Base-by-base conservation (phyloP, 35 echinoderm and acorn worm genomes). In the Acanthaster planci region DNA sequence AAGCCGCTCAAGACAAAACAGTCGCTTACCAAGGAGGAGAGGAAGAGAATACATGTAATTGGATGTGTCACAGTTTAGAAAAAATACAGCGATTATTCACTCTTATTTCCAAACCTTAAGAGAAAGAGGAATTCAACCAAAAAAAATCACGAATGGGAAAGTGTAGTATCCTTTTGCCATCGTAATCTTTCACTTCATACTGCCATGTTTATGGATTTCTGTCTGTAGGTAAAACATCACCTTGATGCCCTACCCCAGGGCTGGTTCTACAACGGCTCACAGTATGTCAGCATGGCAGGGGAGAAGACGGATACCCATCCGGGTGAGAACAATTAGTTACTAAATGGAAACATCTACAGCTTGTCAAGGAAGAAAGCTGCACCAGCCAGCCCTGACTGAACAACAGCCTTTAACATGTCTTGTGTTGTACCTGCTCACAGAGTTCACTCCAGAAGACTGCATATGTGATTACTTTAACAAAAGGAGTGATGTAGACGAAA, bases 181-280 rank as follows among this genome's bases (percentile, higher is more conserved):
- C n/a, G n/a, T n/a, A n/a, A n/a, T n/a, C n/a, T n/a, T n/a, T 12
- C 12, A 47, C 12, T 4, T 12, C 42, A 47, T 47, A 6, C 12
- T 12, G 12, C 42, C 42, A 47, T 47, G 42, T 47, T 47, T 47
- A 12, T 47, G 42, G 4, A 47, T 47, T 83, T 76, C 47, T 34
- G 53, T 82, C 19, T 76, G 12, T 40, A 98, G 95, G 84, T 76
- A 29, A 86, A 89, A 56, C 95, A 98, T 78, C 95, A 98, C 51
- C 77, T 93, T 3, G 95, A 93, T 39, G 27, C 95, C 10, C 81
- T 98, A 42, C 95, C 95, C 51, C 76, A 93, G 60, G 95, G 95
- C 17, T 98, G 95, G 95, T 98, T 98, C 75, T 98, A 98, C 89
- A 98, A 98, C 75, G 95, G 95, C 18, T 82, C 26, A 47, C 95